Percentiles rank a stretch among this genome's conserved stretches.
phyloP scores from a whole-genome alignment of 2,888 invertebrate species.

The Tromatobia lineatoria region DNA sequence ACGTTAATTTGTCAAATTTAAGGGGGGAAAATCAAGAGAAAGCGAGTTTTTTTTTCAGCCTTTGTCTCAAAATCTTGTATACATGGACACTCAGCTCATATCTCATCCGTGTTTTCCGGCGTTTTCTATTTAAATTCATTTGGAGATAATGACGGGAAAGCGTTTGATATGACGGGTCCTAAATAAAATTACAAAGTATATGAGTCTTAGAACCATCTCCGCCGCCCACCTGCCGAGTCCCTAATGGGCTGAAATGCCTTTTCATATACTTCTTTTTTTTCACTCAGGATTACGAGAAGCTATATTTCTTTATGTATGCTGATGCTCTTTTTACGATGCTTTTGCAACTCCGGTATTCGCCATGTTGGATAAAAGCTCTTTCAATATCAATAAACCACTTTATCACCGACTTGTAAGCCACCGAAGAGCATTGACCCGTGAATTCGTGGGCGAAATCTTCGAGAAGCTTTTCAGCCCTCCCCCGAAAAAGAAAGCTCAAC shows the following conservation, averaged over 20 bases:
- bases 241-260: conserved; percentile 46
- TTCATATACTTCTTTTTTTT: conserved; percentile 34
- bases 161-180: not conserved
- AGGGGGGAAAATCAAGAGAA: conserved; percentile 33
- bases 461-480: conserved; percentile 25
- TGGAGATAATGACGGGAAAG: not conserved
- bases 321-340: conserved; percentile 38
- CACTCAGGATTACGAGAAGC: conserved; percentile 28
- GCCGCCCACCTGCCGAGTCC: conserved; percentile 5
- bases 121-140: conserved; percentile 14
- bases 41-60: conserved; percentile 18
- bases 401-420: conserved; percentile 28
- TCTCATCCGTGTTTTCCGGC: conserved; percentile 17
- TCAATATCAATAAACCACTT: conserved; percentile 27
- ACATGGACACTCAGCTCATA: not conserved
- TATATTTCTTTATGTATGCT: conserved; percentile 49
- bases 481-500: not conserved
- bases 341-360: not conserved
- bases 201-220: not conserved
- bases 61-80: not conserved
- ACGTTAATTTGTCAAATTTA: conserved; percentile 59
- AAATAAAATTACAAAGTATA: conserved; percentile 34
- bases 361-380: conserved; percentile 3
- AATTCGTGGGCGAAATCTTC: conserved; percentile 18
- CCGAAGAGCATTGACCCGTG: conserved; percentile 29